Evolutionary conservation across 2,113 vertebrate species (phyloP), one percentile per base, ranked within the genome.

Genomic region (Sander vitreus): DNA sequence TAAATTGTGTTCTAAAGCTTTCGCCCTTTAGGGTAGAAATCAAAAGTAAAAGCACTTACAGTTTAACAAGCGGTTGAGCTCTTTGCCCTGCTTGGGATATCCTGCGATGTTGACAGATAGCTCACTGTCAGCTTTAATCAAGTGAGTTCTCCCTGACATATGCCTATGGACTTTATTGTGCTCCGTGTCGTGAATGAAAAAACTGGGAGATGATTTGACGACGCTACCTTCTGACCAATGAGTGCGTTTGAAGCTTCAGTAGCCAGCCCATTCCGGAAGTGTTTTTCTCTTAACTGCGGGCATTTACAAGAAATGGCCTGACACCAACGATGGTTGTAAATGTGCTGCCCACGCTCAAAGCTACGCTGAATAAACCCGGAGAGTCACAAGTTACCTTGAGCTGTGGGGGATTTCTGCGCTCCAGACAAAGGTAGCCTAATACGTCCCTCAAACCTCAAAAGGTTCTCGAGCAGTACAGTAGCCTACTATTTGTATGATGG

Each of bases 281-380:
- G 33, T 27, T 73, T n/a, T 97, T 97, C 96, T 96, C 39, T 69
- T 86, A 97, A 97, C 76, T 23, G 43, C 25, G 8, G 19, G 69
- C 86, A 86, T 96, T 98, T 98, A 96, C 97, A 94, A 98, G 97
- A 98, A 98, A 96, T 95, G 88, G 86, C 39, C 68, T 92, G 92
- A 86, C 72, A 68, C 9, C 25, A 8, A 33, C 5, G 23, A 15
- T 54, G 75, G 83, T 73, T 88, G 72, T 89, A 60, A 85, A 86
- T 11, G 12, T 12, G 30, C 88, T 85, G 73, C 91, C 90, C 88
- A 92, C 90, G 87, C 86, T 25, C 3, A 6, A 67, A 58, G 47
- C 54, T 16, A 47, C 65, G 70, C 3, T 65, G 55, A 78, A 71
- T 27, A 82, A 79, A 71, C 6, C 47, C 33, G 83, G 65, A 83